A percentile compares a stretch with the other conserved stretches of the same genome.
Evolutionary conservation across 2,888 invertebrate species (phyloP).

Genomic region (Limnephilus lunatus): DNA sequence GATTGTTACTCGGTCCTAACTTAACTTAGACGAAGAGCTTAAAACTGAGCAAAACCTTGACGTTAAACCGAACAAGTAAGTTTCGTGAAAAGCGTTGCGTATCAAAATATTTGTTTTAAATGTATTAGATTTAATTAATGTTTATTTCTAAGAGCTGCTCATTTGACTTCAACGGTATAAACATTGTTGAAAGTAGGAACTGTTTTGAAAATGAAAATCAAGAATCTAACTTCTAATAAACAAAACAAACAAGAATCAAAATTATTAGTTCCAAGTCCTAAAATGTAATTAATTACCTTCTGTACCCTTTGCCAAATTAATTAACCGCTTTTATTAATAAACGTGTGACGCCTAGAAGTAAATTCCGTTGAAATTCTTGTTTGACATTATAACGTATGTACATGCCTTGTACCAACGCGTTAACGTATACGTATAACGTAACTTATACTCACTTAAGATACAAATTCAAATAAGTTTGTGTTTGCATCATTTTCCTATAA

Average conservation of each 20-base stretch:
- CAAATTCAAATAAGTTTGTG: too few relatives aligned
- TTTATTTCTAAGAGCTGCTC: too few relatives aligned
- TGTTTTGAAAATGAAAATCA: neutral
- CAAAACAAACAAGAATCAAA: neutral
- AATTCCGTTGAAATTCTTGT: neutral
- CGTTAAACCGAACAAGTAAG: too few relatives aligned
- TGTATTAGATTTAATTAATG: too few relatives aligned
- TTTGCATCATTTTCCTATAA: neutral
- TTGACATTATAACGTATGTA: neutral
- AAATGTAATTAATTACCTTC: neutral
- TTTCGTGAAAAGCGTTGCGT: too few relatives aligned
- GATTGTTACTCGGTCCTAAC: neutral
- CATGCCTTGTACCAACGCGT: neutral
- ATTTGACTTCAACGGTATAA: too few relatives aligned
- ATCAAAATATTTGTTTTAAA: too few relatives aligned
- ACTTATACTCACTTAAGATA: too few relatives aligned
- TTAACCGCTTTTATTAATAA: neutral
- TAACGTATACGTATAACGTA: too few relatives aligned
- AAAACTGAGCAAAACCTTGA: too few relatives aligned
- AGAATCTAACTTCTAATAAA: neutral
- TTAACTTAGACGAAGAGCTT: too few relatives aligned
- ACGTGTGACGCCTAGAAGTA: neutral
- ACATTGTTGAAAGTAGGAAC: too few relatives aligned
- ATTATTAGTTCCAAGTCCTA: neutral
- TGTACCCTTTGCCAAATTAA: neutral